These are phyloP conservation scores for Euspilapteryx auroguttella DNA, from an alignment of 2,888 invertebrate species.

Conservation along the genomic window DNA sequence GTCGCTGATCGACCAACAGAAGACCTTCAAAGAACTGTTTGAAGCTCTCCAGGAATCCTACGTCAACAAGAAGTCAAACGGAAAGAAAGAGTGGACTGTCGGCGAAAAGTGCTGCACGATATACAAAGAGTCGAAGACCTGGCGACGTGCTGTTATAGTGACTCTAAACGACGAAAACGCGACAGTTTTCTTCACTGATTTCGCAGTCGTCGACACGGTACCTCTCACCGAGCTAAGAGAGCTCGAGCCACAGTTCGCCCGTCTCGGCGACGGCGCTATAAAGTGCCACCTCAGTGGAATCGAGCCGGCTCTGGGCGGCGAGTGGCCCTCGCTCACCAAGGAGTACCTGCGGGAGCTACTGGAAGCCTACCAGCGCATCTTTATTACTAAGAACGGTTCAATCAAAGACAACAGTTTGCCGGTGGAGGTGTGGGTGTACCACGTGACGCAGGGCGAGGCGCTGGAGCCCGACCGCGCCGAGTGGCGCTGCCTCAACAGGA, in stretches of 20 bases:
- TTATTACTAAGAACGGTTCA: conserved; percentile 56
- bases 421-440: conserved; percentile 68
- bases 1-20: conserved; percentile 41
- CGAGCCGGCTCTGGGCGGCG: conserved; percentile 66
- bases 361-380: conserved; percentile 44
- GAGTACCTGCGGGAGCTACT: conserved; percentile 62
- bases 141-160: conserved; percentile 63
- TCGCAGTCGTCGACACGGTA: conserved; percentile 57
- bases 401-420: conserved; percentile 52
- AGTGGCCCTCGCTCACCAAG: conserved; percentile 65
- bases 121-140: conserved; percentile 51
- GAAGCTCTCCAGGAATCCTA: conserved; percentile 60
- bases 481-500: conserved; percentile 67
- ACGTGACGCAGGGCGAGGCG: conserved; percentile 63
- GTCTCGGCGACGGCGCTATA: conserved; percentile 59
- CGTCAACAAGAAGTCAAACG: conserved; percentile 14
- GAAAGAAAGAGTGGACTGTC: conserved; percentile 42
- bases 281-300: conserved; percentile 73
- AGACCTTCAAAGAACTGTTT: conserved; percentile 42
- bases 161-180: conserved; percentile 29
- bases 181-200: conserved; percentile 69
- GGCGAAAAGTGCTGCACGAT: conserved; percentile 48
- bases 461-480: conserved; percentile 65
- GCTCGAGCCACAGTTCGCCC: conserved; percentile 48
- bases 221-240: conserved; percentile 39